A percentile compares a stretch with the other conserved stretches of the same genome.
Conservation (phyloP, 1,140 invertebrate genomes). For the Rhizoglyphus robini region DNA sequence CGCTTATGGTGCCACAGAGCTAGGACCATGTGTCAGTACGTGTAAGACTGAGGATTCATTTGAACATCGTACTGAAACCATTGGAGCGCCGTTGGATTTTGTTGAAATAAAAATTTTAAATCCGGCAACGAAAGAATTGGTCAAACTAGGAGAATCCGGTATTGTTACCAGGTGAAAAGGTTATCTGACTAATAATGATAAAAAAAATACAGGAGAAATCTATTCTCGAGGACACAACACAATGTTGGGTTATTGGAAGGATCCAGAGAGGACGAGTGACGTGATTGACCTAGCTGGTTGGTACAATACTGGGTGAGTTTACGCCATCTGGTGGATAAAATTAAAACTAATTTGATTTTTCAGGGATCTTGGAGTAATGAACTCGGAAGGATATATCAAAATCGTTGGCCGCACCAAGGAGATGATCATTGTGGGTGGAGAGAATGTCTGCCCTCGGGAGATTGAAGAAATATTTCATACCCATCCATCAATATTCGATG, state of each 20-base stretch:
- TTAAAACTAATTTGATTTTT: too few species aligned
- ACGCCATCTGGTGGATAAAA: too few species aligned
- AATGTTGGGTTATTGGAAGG: conserved; percentile 74
- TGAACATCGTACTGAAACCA: neutral
- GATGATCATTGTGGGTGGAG: conserved; percentile 26
- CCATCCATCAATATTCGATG: conserved; percentile 44
- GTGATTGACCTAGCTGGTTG: conserved; percentile 55
- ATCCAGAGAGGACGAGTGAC: conserved; percentile 61
- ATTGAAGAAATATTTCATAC: conserved; percentile 33
- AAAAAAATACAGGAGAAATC: conserved; percentile 52
- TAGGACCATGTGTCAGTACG: too few species aligned
- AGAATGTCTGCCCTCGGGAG: conserved; percentile 27
- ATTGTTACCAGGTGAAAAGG: too few species aligned
- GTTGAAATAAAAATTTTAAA: conserved; percentile 63
- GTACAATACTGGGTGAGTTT: conserved; percentile 89
- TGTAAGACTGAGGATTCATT: too few species aligned
- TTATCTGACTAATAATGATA: too few species aligned
- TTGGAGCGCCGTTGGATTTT: conserved; percentile 58
- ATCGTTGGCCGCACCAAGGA: conserved; percentile 55
- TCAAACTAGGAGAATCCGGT: conserved; percentile 18
- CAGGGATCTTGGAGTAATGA: conserved; percentile 58
- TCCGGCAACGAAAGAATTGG: conserved; percentile 31
- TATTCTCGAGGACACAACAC: conserved; percentile 60
- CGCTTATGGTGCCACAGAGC: conserved; percentile 23
- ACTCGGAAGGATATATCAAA: conserved; percentile 56